Base-by-base conservation (phyloP, 2,113 vertebrate genomes). In the Oryzias curvinotus region DNA sequence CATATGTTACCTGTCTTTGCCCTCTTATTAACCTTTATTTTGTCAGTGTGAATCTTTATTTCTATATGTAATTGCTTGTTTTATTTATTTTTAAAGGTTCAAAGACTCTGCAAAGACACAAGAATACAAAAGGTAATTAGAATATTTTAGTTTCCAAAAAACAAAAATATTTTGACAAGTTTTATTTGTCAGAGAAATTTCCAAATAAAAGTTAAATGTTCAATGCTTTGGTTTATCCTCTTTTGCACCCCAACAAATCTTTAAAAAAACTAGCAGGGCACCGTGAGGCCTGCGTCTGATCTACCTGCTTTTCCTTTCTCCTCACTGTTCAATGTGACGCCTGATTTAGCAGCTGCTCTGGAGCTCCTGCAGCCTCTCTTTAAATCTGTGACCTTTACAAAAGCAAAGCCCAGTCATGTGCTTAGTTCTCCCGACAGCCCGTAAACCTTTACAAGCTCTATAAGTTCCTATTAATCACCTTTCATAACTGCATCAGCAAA, bases 311-410 rank as follows among this genome's bases (percentile, higher is more conserved):
- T 54, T 47, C 62, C n/a, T 73, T 47, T 36, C 17, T 28, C 18
- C 46, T 43, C 44, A 36, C 55, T 56, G 49, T 30, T 42, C 14
- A 5, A 10, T 17, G 46, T 36, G 7, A 14, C 2, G 1, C 2
- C 23, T 63, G 7, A 46, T 60, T 59, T 66, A 65, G 36, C 63
- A 50, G 26, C 48, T 59, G 23, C 14, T 64, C 2, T 2, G 4
- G 3, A 46, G 45, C n/a, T 65, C 51, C 62, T 49, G 4, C 5
- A 46, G 45, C 15, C 65, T 55, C 62, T 49, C 18, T 49, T 67
- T 17, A 15, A 50, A 21, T 51, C n/a, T 12, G 51, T 63, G 68
- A 76, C 76, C 62, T 79, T 77, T 67, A 48, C 30, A 63, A 57
- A 65, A 57, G 14, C 18, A 60, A 51, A 49, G 5, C 51, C 25